Base-by-base conservation (phyloP, 2,113 vertebrate species). In the Garra rufa region DNA sequence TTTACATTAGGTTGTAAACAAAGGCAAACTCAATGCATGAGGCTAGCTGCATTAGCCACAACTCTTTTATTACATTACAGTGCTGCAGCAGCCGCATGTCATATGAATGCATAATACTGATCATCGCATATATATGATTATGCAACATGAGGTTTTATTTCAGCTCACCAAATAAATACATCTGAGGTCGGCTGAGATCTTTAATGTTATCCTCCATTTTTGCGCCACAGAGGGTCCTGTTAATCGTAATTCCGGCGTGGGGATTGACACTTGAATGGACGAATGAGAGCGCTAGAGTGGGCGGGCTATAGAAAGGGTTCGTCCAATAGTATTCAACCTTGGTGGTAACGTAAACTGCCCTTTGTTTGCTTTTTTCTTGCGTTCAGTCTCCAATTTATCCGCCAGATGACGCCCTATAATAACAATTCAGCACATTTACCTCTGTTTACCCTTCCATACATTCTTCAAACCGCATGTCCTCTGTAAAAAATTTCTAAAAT, bases 131-230 rank as follows among this genome's bases (percentile, higher is more conserved):
- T n/a, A 74, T 43, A 83, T 74, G 70, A 17, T 52, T 80, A 50
- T 83, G 81, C 84, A 83, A 76, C 38, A 17, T 26, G 3, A 43
- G 34, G 6, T 9, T 57, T 13, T 80, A 38, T 55, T 30, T 61
- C 38, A 61, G 87, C 94, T 95, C 90, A 95, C 95, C 95, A 83
- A 95, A 95, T 84, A 95, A 92, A 81, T 91, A 95, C 92, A 95
- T 93, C 74, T 95, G 93, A 30, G 94, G 93, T 94, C 93, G 91
- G 91, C 89, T 92, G 83, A 87, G 28, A 74, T 93, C 91, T 85
- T 92, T 89, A 63, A 91, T 85, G 82, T 69, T 83, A 74, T 91
- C 91, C 86, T 93, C 94, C 94, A 95, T 95, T 85, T 93, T 93
- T 91, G 83, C 59, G 84, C 89, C 65, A 83, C 30, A 59, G 75